These are phyloP conservation scores for Manduca sexta DNA, from an alignment of 1,140 invertebrate species.

Conservation along the genomic window DNA sequence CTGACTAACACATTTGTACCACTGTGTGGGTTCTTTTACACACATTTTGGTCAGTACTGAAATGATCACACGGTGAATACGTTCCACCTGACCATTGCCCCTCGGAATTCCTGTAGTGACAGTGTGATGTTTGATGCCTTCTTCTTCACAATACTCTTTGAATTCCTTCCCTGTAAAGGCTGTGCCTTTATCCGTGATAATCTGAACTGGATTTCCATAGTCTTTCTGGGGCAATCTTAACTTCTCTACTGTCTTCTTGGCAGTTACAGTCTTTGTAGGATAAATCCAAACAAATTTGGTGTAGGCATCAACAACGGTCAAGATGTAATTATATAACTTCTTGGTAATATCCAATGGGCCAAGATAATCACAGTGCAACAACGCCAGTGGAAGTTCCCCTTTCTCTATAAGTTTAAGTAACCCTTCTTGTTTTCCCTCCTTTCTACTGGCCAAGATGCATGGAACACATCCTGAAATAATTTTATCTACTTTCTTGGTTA, in stretches of 20 bases:
- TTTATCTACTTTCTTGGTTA: conserved; percentile 29
- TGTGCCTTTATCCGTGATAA: no score
- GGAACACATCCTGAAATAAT: conserved; percentile 26
- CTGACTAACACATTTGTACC: conserved; percentile 33
- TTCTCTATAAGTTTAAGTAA: conserved; percentile 1
- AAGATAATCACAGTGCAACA: conserved; percentile 43
- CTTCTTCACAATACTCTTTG: no score
- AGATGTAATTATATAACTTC: conserved; percentile 31
- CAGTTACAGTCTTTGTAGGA: conserved; percentile 21
- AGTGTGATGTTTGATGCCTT: no score
- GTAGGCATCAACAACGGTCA: conserved; percentile 24
- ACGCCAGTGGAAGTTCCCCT: conserved; percentile 25
- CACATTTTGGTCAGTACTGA: no score
- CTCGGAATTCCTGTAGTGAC: no score
- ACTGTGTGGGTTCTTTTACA: conserved; percentile 2
- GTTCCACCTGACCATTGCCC: no score
- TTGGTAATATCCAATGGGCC: conserved; percentile 30
- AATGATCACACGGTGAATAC: no score
- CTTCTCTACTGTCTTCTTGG: conserved; percentile 20
- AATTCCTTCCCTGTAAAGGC: no score
- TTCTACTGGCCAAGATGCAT: conserved; percentile 21
- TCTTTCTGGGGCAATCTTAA: conserved; percentile 19
- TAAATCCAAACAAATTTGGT: conserved; percentile 29
- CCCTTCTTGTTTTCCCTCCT: no score
- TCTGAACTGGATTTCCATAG: conserved; percentile 1